Conservation (phyloP, 30 jellyfish, hydroid and myxozoan genomes). For the Aurelia sp. region DNA sequence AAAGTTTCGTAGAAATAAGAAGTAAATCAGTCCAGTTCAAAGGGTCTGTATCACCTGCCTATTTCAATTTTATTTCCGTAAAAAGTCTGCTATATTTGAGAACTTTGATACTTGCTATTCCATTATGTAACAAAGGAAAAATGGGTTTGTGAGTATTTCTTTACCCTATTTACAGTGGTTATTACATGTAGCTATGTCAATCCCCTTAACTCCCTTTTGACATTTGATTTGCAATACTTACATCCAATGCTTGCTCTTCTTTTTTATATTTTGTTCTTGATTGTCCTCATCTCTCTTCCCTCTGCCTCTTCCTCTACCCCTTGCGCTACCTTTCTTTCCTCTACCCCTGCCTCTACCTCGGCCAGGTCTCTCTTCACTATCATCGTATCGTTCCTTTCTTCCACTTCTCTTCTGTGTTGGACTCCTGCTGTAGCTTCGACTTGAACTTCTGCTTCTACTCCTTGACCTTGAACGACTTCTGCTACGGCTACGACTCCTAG, state of each 20-base stretch:
- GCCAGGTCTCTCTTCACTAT: neutral
- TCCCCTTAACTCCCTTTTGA: too few species aligned
- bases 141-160: too few species aligned
- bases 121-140: too few species aligned
- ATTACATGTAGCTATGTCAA: too few species aligned
- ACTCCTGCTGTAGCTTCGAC: conserved; percentile 45
- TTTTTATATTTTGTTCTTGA: conserved; percentile 28
- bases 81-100: neutral
- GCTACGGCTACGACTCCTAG: conserved; percentile 17
- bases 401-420: conserved; percentile 24
- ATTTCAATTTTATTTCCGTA: neutral
- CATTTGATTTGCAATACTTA: neutral
- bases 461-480: conserved; percentile 36
- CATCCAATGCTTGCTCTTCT: conserved; percentile 39
- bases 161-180: too few species aligned
- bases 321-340: conserved; percentile 48
- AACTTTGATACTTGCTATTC: too few species aligned
- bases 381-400: conserved; percentile 14
- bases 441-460: conserved; percentile 38
- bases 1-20: too few species aligned
- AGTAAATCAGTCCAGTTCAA: too few species aligned
- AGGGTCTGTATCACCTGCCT: too few species aligned
- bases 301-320: conserved; percentile 62
- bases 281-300: conserved; percentile 24
- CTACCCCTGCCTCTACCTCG: conserved; percentile 28